Base-by-base conservation (phyloP, 2,888 invertebrate species). In the Perdita meconis region DNA sequence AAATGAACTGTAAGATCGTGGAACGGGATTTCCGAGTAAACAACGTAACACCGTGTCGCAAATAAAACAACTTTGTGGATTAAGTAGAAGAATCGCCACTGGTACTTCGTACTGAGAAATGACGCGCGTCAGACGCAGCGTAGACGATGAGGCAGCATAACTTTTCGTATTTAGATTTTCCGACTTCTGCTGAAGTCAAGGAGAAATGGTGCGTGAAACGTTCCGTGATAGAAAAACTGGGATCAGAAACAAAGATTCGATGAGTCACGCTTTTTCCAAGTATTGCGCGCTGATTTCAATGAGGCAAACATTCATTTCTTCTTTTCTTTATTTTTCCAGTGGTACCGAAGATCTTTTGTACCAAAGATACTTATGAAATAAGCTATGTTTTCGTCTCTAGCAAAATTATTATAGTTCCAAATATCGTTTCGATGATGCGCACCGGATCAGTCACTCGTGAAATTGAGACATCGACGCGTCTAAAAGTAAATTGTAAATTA, bases 151-250 rank as follows among this genome's bases (percentile, higher is more conserved):
- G 51, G 24, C 13, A 10, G 30, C 44, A 42, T 47, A 53, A 55
- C 68, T 40, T 44, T 72, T 38, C 30, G 60, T 60, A 72, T 47
- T 16, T 59, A 12, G 44, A 67, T 13, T 10, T 10, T 26, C 12
- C 53, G 36, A 6, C n/a, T 34, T 26, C 56, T n/a, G 53, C 42
- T 22, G 0, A 10, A 24, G 22, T 22, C 22, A 22, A 24, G n/a
- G 42, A n/a, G 38, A 50, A 50, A 68, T 4, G 24, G 5, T 13
- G 30, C 6, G 42, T 2, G 26, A 19, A n/a, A 56, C 19, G 26
- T 19, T 2, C 8, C 19, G 22, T 2, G 42, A n/a, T 50, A 6
- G 47, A 19, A 22, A 51, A 40, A 68, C 16, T 51, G 34, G 8
- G 40, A 40, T 68, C 51, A n/a, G 6, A 30, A 2, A 30, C 30